Base-by-base conservation (phyloP, 2,113 vertebrate genomes). In the Coturnix japonica region DNA sequence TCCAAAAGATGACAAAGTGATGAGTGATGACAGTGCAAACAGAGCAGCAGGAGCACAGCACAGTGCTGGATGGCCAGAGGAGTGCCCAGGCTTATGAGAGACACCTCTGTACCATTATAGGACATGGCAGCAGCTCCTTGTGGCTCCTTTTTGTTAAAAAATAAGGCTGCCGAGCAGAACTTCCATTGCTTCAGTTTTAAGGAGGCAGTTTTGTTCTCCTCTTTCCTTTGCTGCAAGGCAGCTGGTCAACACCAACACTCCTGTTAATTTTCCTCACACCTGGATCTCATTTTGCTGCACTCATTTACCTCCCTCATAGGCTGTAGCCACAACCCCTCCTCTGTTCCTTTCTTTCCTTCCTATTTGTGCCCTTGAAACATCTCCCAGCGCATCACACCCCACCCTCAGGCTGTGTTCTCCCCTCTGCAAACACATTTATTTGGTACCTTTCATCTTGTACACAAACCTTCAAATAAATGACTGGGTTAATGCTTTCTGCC, bases 371-470 rank as follows among this genome's bases (percentile, higher is more conserved):
- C 87, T 82, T 83, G 60, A 88, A 88, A 73, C 69, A 20, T 65
- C 46, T 91, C 81, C 79, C 2, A 2, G 81, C 47, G 0, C 47
- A 87, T 77, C 69, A 31, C 30, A 20, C 82, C 72, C 59, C 65
- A 51, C 60, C 65, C 86, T 78, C 23, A 12, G 10, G 15, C 8
- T 28, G 53, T 91, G 53, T 94, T 41, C 63, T 76, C 86, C 91
- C 93, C 94, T 93, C 57, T 25, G 54, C 92, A 90, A 93, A 88
- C 57, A 78, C 3, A 39, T 60, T 85, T 31, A 16, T 19, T 83
- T 28, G 14, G 17, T 28, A 77, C 83, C 44, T 95, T 95, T 94
- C 63, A 91, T 95, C 88, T 75, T 28, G 51, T 14, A 4, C 26
- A n/a, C 47, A 22, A 23, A 61, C 83, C 85, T 81, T 75, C 70